phyloP scores from a whole-genome alignment of 2,113 vertebrate species.

The Promerops cafer region DNA sequence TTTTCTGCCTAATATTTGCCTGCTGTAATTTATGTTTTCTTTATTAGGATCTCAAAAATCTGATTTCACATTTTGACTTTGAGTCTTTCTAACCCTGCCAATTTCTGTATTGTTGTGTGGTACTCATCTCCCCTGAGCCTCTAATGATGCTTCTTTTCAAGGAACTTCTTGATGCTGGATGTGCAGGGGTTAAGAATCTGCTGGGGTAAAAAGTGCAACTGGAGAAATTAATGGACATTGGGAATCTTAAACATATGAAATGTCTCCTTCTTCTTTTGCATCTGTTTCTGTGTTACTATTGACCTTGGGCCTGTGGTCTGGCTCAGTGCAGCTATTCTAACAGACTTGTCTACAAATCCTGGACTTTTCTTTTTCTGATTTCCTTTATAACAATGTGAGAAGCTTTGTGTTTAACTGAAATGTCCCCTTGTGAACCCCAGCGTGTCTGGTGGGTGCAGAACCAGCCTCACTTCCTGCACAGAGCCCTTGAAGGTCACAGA shows the following conservation, averaged over 20 bases:
- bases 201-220: neutral
- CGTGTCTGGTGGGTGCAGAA: neutral
- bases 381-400: neutral
- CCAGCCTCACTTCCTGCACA: rapidly evolving
- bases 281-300: neutral
- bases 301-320: neutral
- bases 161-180: neutral
- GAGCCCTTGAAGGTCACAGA: rapidly evolving
- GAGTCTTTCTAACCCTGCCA: neutral
- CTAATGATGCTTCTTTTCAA: neutral
- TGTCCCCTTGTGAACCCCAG: neutral
- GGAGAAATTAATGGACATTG: neutral
- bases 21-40: neutral
- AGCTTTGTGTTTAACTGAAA: neutral
- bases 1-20: neutral
- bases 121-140: neutral
- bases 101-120: neutral
- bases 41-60: neutral
- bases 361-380: neutral
- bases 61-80: neutral
- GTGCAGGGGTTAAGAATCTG: neutral
- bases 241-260: neutral
- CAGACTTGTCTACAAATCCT: neutral
- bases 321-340: neutral
- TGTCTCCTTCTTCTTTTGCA: neutral